Evolutionary conservation across 1,140 invertebrate genomes (phyloP), one percentile per base, ranked within the genome.

Genomic region (Ganaspis sp.): DNA sequence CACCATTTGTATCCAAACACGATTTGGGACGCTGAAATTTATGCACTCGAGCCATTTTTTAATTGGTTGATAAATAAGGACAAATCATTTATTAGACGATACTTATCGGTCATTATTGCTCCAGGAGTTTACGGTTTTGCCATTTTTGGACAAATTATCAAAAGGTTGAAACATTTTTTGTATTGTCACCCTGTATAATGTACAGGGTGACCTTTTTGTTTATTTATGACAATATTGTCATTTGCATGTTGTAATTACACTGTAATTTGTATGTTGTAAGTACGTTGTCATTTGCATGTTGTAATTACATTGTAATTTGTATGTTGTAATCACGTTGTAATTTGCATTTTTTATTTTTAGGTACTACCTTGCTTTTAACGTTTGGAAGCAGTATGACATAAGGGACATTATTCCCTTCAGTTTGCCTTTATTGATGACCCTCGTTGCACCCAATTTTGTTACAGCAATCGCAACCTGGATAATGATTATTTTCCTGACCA

Each of bases 1-100:
- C 96, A 97, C 87, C 96, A 97, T 87, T 87, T 96, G 12, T 97
- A 95, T 83, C 93, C 96, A 0, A 97, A 97, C 82, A 96, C 96
- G 0, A 87, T 95, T 4, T 92, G 94, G 88, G 96, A 97, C 88
- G 91, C 94, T 54, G 96, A 97, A 89, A 91, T 97, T 0, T 94
- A 94, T 42, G 85, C 89, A 11, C 88, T 95, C 23, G 95, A 96
- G 82, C 96, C 96, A 0, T 87, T 95, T n/a, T 79, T 96, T 6
- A 89, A 93, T n/a, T 97, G 93, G 90, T 87, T 95, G 8, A 94
- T 95, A 0, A 89, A 83, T 64, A 76, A 87, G 4, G 64, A 87
- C 15, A 93, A 95, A 79, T 84, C 86, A 8, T 81, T 86, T 19
- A 17, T 92, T 0, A 87, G 23, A 85, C 90, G 64, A 91, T 92